Percentiles rank a stretch among this genome's conserved stretches.
These are phyloP conservation scores for Bettongia penicillata DNA, from an alignment of 2,113 vertebrate genomes.

Conservation along the genomic window DNA sequence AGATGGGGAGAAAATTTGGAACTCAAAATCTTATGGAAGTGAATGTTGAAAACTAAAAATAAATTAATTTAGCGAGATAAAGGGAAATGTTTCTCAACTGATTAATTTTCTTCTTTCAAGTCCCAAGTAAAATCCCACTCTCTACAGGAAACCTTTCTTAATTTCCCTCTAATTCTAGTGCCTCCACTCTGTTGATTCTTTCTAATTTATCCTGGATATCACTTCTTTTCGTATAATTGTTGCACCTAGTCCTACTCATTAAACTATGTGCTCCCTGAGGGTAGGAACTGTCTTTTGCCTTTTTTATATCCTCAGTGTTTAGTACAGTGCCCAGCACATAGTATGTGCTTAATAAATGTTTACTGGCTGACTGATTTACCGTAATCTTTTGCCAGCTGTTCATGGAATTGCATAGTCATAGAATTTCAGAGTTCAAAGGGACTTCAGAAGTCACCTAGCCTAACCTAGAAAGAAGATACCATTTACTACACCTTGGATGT, in stretches of 20 bases:
- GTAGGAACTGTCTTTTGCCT: neutral
- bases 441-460: neutral
- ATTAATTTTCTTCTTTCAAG: neutral
- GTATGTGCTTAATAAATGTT: neutral
- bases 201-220: neutral
- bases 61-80: too few species aligned
- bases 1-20: too few species aligned
- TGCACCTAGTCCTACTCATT: neutral
- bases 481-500: neutral
- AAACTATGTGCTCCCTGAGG: neutral
- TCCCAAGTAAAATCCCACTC: neutral
- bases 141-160: neutral
- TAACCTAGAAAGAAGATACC: neutral
- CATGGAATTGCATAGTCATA: too few species aligned
- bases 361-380: neutral
- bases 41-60: too few species aligned
- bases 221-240: neutral
- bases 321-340: neutral
- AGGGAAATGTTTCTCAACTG: neutral
- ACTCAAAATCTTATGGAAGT: too few species aligned
- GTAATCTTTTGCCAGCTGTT: too few species aligned
- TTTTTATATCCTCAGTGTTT: neutral
- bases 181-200: neutral
- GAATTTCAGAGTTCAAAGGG: neutral
- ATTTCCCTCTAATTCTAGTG: neutral